Percentiles rank a stretch among this genome's conserved stretches.
Evolutionary conservation across 2,113 vertebrate genomes (phyloP).

Genomic region (Spea bombifrons): DNA sequence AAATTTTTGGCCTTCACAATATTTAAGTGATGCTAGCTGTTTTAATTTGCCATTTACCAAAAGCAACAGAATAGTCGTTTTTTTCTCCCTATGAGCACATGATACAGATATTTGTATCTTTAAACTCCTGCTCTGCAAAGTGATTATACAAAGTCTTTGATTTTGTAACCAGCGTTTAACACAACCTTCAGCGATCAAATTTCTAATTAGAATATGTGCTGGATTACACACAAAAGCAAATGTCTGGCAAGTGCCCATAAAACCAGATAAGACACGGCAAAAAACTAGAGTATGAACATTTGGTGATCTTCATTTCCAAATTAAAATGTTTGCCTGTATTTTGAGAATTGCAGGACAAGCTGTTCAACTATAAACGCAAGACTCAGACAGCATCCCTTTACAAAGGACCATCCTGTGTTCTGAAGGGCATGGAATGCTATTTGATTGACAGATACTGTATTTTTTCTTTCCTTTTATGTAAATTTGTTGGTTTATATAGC

Average conservation of each 20-base stretch:
- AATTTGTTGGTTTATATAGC: too few relatives aligned
- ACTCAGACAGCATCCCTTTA: conserved; percentile 16
- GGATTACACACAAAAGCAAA: conserved; percentile 13
- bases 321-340: conserved; percentile 21
- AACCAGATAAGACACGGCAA: conserved; percentile 20
- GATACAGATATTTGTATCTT: too few relatives aligned
- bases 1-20: too few relatives aligned
- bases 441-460: too few relatives aligned
- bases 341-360: conserved; percentile 10
- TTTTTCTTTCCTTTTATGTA: too few relatives aligned
- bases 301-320: conserved; percentile 18
- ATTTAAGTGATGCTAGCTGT: too few relatives aligned
- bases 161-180: conserved; percentile 5
- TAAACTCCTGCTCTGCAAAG: too few relatives aligned
- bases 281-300: conserved; percentile 23
- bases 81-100: too few relatives aligned
- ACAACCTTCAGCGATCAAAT: conserved; percentile 3
- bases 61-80: too few relatives aligned
- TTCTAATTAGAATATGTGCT: conserved; percentile 26
- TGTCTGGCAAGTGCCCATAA: conserved; percentile 24
- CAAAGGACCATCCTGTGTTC: too few relatives aligned
- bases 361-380: conserved; percentile 8
- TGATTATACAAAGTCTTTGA: neutral
- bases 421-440: too few relatives aligned
- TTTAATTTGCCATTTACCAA: too few relatives aligned